Evolutionary conservation across 2,113 vertebrate genomes (phyloP).

Genomic region (Phalacrocorax brasilianus): DNA sequence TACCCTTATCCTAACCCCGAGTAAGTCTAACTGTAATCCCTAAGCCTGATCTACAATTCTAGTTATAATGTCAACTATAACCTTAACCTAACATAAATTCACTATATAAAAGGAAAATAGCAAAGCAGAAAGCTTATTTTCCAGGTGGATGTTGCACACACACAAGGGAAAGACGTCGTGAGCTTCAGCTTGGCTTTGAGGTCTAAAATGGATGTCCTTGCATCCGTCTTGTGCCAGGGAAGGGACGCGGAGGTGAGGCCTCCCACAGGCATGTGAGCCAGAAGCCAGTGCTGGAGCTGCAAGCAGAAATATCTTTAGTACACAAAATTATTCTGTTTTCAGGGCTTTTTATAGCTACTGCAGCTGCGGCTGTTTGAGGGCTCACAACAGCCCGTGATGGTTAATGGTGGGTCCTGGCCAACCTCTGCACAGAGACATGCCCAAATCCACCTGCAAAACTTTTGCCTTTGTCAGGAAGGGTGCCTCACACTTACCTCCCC

Average conservation of each 20-base stretch:
- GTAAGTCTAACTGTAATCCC: not conserved
- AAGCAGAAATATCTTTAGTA: not conserved
- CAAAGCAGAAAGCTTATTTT: not conserved
- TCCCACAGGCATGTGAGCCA: accelerated
- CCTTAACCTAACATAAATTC: not conserved
- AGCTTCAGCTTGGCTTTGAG: not conserved
- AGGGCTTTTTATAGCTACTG: not conserved
- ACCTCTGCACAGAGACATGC: not conserved
- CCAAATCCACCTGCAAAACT: not conserved
- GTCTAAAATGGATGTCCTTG: not conserved
- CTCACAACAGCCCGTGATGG: not conserved
- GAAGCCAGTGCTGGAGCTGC: not conserved
- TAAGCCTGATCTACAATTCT: not conserved
- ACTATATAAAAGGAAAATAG: not conserved
- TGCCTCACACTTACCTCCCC: accelerated
- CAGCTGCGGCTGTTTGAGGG: not conserved
- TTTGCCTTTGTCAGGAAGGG: not conserved
- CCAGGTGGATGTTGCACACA: not conserved
- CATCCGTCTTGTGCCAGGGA: accelerated
- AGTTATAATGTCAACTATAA: not conserved
- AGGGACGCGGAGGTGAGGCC: not conserved
- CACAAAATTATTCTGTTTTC: accelerated
- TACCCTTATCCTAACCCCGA: not conserved
- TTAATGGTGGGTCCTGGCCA: accelerated
- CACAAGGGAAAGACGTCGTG: not conserved